Base-by-base conservation (phyloP, 2,888 invertebrate species). In the Helicoverpa assulta region DNA sequence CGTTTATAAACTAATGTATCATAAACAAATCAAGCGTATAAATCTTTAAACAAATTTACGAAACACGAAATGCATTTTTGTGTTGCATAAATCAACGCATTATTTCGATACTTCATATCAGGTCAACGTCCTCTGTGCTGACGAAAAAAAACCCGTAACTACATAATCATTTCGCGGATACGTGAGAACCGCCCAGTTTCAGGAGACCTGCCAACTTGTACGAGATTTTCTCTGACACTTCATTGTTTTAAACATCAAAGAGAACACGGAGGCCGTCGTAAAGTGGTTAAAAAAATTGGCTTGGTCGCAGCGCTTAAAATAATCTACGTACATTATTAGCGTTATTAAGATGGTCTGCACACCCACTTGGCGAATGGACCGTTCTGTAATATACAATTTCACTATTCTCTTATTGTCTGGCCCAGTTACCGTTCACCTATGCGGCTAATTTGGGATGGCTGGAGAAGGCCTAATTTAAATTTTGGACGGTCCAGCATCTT, bases 251-350 rank as follows among this genome's bases (percentile, higher is more conserved):
- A 73, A 81, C 75, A 33, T 78, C 68, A 66, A 70, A 74, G 58
- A 56, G 64, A 58, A 78, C 58, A 70, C 57, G 73, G 77, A 80
- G 86, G 62, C 84, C 86, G 55, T 57, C 18, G 26, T 76, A 69
- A 55, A 75, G 37, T 85, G 87, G 90, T 66, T 70, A 33, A 33
- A 55, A 79, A 85, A 85, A 86, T 88, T 86, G 87, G 89, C 90
- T 77, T 88, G 86, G 85, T 81, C 71, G 73, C 77, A 19, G 72
- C 77, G 82, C 85, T 86, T 69, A 82, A 90, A 90, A 90, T 91
- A 90, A 85, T 86, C 81, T 78, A 81, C 83, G 73, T 85, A 84
- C 85, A 82, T 86, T 88, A 86, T 87, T 86, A 88, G 85, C 84
- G 70, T 84, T 89, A 89, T 87, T 88, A 88, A 87, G 83, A 84